These are phyloP conservation scores for Condylostylus longicornis DNA, from an alignment of 1,140 invertebrate genomes.

Conservation along the genomic window DNA sequence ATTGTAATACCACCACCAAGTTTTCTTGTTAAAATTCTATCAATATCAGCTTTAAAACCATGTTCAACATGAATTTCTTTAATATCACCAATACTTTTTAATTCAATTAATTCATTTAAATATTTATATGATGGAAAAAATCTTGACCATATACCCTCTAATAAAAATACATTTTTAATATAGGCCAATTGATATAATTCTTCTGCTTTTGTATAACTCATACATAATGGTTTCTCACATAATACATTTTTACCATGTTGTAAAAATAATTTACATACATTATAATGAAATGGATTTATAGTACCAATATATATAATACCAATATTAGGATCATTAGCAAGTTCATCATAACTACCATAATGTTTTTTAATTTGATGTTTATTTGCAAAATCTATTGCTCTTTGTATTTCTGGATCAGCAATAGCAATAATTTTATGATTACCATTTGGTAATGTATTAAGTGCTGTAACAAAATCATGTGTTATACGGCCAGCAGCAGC, in stretches of 20 bases:
- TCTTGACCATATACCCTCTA: conserved; percentile 74
- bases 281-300: conserved; percentile 53
- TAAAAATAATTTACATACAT: conserved; percentile 53
- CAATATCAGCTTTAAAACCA: conserved; percentile 36
- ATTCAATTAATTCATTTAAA: conserved; percentile 42
- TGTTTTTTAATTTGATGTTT: conserved; percentile 48
- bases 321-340: conserved; percentile 55
- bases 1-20: conserved; percentile 60
- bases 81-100: conserved; percentile 54
- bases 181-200: conserved; percentile 46
- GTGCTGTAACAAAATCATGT: conserved; percentile 60
- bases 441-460: conserved; percentile 41
- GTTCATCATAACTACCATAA: conserved; percentile 58
- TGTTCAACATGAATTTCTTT: conserved; percentile 50
- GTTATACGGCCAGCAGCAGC: conserved; percentile 58
- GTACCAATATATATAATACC: conserved; percentile 70
- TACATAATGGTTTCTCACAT: conserved; percentile 68
- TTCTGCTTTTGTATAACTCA: conserved; percentile 50
- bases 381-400: conserved; percentile 56
- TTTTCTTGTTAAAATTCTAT: conserved; percentile 20
- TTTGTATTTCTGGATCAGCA: conserved; percentile 49
- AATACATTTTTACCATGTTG: conserved; percentile 63
- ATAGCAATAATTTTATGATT: conserved; percentile 58
- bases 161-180: conserved; percentile 53
- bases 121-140: conserved; percentile 61